Evolutionary conservation across 1,140 invertebrate species (phyloP).

Genomic region (Pentalonia nigronervosa): DNA sequence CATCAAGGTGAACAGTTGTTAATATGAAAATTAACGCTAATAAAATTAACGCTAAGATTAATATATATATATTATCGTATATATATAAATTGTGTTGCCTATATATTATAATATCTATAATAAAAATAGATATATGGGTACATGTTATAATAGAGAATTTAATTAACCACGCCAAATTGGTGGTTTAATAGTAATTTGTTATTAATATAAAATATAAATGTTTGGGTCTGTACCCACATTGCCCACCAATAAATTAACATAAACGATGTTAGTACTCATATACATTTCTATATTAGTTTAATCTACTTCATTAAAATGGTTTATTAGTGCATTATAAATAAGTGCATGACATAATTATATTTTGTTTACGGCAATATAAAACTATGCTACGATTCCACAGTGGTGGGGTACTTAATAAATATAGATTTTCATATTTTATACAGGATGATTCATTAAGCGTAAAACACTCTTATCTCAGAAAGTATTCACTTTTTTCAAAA

Average conservation of each 20-base stretch:
- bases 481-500: no score
- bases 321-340: not conserved
- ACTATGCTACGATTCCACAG: not conserved
- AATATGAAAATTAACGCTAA: not conserved
- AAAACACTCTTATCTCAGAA: no score
- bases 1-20: constrained; percentile 22
- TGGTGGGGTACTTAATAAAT: not conserved
- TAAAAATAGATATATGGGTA: not conserved
- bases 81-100: not conserved
- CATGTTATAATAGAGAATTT: not conserved
- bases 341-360: not conserved
- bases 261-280: not conserved
- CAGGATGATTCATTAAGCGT: no score
- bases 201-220: not conserved
- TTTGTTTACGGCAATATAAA: not conserved
- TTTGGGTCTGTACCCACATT: not conserved
- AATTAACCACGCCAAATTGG: not conserved
- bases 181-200: not conserved
- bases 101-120: not conserved
- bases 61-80: not conserved
- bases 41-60: not conserved
- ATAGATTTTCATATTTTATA: no score
- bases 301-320: not conserved
- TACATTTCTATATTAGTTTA: not conserved
- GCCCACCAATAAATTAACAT: not conserved